Conservation (phyloP, 2,797 vertebrate species). For the Ctenosaura bakeri region DNA sequence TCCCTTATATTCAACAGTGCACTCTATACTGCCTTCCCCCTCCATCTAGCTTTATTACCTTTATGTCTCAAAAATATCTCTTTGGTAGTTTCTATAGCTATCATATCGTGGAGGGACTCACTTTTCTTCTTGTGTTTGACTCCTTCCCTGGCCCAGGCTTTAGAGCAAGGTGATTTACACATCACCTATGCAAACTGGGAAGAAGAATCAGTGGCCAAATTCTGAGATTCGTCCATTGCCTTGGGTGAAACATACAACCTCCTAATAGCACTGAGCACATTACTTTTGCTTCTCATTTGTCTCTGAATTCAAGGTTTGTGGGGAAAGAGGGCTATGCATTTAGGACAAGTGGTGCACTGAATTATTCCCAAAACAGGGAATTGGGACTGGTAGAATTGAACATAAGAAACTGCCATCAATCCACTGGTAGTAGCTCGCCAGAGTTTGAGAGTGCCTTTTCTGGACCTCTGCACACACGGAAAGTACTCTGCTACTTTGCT, state of each 20-base stretch:
- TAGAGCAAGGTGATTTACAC: not conserved
- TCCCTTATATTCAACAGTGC: not conserved
- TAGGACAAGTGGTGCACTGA: not conserved
- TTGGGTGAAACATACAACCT: not conserved
- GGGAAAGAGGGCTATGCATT: not conserved
- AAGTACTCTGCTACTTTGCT: not conserved
- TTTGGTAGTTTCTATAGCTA: not conserved
- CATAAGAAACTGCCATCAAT: not conserved
- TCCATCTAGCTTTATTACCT: not conserved
- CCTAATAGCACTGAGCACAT: not conserved
- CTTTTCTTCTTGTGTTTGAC: not conserved
- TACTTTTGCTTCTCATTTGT: not conserved
- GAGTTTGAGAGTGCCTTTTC: not conserved
- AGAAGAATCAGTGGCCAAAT: not conserved
- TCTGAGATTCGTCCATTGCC: not conserved
- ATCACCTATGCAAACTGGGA: not conserved
- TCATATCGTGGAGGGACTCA: not conserved
- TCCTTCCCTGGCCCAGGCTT: not conserved
- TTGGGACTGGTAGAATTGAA: not conserved
- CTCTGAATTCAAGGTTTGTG: not conserved
- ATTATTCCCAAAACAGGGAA: not conserved
- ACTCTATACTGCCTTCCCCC: not conserved
- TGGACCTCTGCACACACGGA: not conserved
- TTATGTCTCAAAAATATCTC: not conserved
- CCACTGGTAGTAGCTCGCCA: not conserved